These are phyloP conservation scores for Cheilosia vernalis DNA, from an alignment of 2,888 invertebrate genomes.

Conservation along the genomic window DNA sequence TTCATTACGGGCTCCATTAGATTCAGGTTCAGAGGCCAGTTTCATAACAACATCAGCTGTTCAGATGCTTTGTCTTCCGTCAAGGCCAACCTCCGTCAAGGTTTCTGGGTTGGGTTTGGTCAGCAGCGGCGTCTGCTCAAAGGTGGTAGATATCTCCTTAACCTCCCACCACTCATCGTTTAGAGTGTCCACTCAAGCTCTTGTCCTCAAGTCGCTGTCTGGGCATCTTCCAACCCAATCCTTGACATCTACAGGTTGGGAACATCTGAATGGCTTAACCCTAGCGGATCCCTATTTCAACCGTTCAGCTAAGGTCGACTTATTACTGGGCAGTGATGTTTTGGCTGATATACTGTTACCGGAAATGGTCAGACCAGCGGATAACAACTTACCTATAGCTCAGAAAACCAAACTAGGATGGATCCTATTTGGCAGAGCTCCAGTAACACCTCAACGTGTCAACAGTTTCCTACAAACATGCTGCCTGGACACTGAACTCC, in stretches of 20 bases:
- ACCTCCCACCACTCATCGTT: constrained; percentile 18
- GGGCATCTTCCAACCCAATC: too few relatives aligned
- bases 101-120: constrained; percentile 38
- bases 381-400: too few relatives aligned
- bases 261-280: too few relatives aligned
- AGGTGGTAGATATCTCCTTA: constrained; percentile 19
- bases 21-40: constrained; percentile 2
- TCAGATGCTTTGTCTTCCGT: background rate
- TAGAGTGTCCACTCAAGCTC: constrained; percentile 30
- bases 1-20: background rate
- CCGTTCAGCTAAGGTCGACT: too few relatives aligned
- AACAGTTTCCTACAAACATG: too few relatives aligned
- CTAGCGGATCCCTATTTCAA: too few relatives aligned
- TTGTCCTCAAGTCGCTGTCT: constrained; percentile 36
- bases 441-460: background rate
- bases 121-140: constrained; percentile 12
- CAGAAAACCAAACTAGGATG: constrained; percentile 5
- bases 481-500: background rate
- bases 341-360: too few relatives aligned
- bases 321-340: too few relatives aligned
- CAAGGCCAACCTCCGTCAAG: constrained; percentile 7
- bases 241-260: too few relatives aligned
- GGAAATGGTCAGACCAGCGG: too few relatives aligned
- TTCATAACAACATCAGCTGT: constrained; percentile 5
- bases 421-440: constrained; percentile 19